Evolutionary conservation across 2,888 invertebrate species (phyloP).

Genomic region (Nemapogon koenigi): DNA sequence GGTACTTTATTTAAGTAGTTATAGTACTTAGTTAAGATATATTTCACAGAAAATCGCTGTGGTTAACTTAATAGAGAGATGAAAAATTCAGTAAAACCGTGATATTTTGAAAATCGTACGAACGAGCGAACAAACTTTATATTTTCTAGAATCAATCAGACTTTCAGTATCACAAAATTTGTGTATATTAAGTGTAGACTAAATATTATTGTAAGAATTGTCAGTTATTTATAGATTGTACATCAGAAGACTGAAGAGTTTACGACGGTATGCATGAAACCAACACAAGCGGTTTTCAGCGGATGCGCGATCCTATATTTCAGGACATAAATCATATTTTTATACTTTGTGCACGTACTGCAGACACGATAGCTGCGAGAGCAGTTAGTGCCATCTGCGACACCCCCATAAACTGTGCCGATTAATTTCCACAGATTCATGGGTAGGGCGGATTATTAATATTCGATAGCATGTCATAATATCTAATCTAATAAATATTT

Average conservation of each 20-base stretch:
- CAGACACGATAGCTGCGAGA: conserved; percentile 19
- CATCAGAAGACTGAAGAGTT: conserved; percentile 1
- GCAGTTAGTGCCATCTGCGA: conserved; percentile 56
- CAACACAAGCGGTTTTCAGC: conserved; percentile 20
- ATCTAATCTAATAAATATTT: too few relatives aligned
- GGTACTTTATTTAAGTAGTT: too few relatives aligned
- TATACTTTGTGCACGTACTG: conserved; percentile 42
- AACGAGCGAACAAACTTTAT: too few relatives aligned
- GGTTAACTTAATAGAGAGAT: too few relatives aligned
- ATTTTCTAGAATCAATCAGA: too few relatives aligned
- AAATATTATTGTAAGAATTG: too few relatives aligned
- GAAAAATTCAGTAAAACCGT: too few relatives aligned
- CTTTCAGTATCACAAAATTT: too few relatives aligned
- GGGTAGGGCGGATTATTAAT: conserved; percentile 47
- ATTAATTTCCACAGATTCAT: conserved; percentile 52
- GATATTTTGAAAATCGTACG: too few relatives aligned
- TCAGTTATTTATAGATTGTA: neutral
- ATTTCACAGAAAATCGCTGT: too few relatives aligned
- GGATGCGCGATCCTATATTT: conserved; percentile 36
- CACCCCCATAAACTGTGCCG: conserved; percentile 48
- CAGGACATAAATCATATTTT: conserved; percentile 49
- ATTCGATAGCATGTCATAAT: conserved; percentile 11
- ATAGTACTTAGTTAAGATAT: too few relatives aligned
- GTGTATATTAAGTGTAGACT: too few relatives aligned
- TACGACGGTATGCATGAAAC: neutral